Base-by-base conservation (phyloP, 2,113 vertebrate genomes). In the Micronycteris hirsuta region DNA sequence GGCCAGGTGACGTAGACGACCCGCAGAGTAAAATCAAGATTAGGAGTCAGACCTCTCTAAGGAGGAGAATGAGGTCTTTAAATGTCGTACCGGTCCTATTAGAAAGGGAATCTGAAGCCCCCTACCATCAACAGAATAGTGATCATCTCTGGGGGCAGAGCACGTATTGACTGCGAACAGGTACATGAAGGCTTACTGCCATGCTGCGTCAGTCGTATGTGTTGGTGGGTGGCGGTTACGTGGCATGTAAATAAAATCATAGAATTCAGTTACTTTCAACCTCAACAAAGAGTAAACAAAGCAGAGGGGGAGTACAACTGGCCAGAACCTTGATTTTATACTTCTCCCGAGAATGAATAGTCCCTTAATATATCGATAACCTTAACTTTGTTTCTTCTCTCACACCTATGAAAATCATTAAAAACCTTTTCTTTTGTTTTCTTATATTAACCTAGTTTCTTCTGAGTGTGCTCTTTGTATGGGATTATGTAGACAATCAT, bases 401-500 rank as follows among this genome's bases (percentile, higher is more conserved):
- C 54, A 36, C 26, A 65, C 4, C 17, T 89, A 41, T 0, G 11
- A 93, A 86, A 90, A 74, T 8, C 15, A 68, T 76, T 17, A 58
- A 74, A 43, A 15, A 41, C 12, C 2, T 49, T 49, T 81, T 74
- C n/a, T 26, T 68, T 56, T 73, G 11, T 54, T 80, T 89, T 80
- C 80, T 36, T 5, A 47, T 65, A 82, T 63, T 86, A 74, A 84
- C 80, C 63, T 87, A 70, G 0, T 87, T 96, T 70, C 36, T 80
- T 45, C 22, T n/a, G 65, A 88, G 74, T 80, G 14, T 43, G 33
- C 26, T 95, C 17, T 67, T 63, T 86, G 33, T 9, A 4, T 63
- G 13, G 28, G 52, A 13, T n/a, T 89, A 54, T 28, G 5, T 20
- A 90, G 19, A 90, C 22, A 89, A 41, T 83, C 33, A 73, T 17